Base-by-base conservation (phyloP, 2,888 invertebrate species). In the Podabrus alpinus region DNA sequence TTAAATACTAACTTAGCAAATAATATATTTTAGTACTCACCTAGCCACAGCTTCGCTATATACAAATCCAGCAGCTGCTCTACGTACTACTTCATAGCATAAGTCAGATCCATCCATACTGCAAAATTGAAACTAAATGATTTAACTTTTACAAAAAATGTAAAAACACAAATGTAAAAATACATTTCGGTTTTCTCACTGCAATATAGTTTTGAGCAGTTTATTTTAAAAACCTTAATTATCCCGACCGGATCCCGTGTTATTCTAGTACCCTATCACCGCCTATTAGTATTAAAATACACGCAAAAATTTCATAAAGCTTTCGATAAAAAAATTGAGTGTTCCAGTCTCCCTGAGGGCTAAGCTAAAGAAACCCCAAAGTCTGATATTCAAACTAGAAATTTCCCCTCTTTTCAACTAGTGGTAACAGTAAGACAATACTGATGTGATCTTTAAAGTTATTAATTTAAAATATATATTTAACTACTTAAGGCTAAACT, bases 21-120 rank as follows among this genome's bases (percentile, higher is more conserved):
- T 19, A 64, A 64, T 11, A n/a, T 45, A 45, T n/a, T n/a, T 7
- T 45, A 64, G 62, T 13, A 86, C 89, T 90, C 89, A 97, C 98
- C 98, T 98, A 80, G 98, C 97, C 71, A 99, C 99, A 62, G 98
- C 97, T 90, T 99, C 99, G 85, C 99, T 99, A 89, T 99, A 99
- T 76, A 98, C 98, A 88, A 99, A 99, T 79, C 99, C 99, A 71
- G 97, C 95, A 29, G 94, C 93, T 19, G 99, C 99, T 85, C 98
- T 92, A 84, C 97, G 93, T 21, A 98, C 98, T 80, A 99, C 97
- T 90, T 99, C 99, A 88, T 97, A 98, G 88, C 98, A 99, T 81
- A 99, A 92, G 88, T 99, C 99, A 67, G 97, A 96, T 66, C 99
- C 99, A 87, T 99, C 98, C 96, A 98, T 97, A 88, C 98, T 97